Percentiles rank a stretch among this genome's conserved stretches.
phyloP scores from a whole-genome alignment of 2,888 invertebrate genomes.

The Mythimna albipuncta region DNA sequence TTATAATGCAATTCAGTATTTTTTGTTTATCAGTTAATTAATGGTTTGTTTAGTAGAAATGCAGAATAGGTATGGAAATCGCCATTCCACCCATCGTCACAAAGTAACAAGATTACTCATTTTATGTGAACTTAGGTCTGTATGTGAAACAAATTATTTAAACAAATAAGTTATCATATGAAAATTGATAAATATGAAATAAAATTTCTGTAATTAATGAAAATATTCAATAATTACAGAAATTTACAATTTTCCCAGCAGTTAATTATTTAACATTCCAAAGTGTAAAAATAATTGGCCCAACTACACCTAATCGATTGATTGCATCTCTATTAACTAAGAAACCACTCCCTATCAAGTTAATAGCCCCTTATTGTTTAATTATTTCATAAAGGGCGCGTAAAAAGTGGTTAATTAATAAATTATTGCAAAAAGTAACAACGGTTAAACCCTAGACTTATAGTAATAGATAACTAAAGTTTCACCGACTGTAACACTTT shows the following conservation, averaged over 20 bases:
- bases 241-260: background rate
- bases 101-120: no score
- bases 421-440: conserved; percentile 22
- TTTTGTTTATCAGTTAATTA: background rate
- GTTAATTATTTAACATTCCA: background rate
- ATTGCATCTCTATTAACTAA: conserved; percentile 28
- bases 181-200: no score
- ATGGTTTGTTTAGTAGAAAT: background rate
- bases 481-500: conserved; percentile 34
- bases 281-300: background rate
- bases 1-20: background rate
- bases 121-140: no score
- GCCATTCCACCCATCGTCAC: no score
- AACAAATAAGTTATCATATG: no score
- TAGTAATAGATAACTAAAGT: conserved; percentile 17
- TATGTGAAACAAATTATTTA: no score
- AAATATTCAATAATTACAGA: background rate
- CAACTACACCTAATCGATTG: conserved; percentile 21
- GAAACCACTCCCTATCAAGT: background rate
- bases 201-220: no score
- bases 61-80: background rate
- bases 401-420: conserved; percentile 16
- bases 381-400: background rate
- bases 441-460: conserved; percentile 1
- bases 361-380: conserved; percentile 1